These are phyloP conservation scores for Campylomormyrus tamandua DNA, from an alignment of 2,113 vertebrate species.

Conservation along the genomic window DNA sequence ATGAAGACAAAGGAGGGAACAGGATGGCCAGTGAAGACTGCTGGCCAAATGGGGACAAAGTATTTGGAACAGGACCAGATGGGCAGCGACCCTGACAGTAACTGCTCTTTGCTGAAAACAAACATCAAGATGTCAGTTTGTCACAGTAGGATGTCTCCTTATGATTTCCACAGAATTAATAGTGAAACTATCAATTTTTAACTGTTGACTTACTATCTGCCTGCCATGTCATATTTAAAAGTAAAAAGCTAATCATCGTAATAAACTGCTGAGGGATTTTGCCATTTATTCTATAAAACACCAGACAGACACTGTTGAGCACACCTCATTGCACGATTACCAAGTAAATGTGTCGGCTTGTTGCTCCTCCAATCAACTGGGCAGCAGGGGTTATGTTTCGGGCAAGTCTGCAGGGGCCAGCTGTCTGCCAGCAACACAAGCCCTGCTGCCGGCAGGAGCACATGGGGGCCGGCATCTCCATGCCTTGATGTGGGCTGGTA, in stretches of 20 bases:
- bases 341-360: not conserved
- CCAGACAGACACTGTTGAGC: not conserved
- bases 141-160: not conserved
- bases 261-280: not conserved
- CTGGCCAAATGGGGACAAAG: not conserved
- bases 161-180: not conserved
- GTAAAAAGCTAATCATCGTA: not conserved
- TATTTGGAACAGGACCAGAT: no score
- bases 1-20: not conserved
- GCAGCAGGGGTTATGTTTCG: not conserved
- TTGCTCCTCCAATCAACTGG: not conserved
- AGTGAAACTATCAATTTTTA: not conserved
- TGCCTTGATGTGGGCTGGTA: not conserved
- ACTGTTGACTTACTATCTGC: not conserved
- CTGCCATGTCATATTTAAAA: not conserved
- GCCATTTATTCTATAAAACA: not conserved
- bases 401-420: not conserved
- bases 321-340: slow-evolving; percentile 8
- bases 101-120: not conserved
- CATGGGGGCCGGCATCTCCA: not conserved
- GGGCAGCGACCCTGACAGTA: not conserved
- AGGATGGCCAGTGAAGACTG: not conserved
- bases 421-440: not conserved
- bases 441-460: not conserved
- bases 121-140: not conserved